Percentiles rank a stretch among this genome's conserved stretches.
These are phyloP conservation scores for Cavia porcellus DNA, from an alignment of 2,113 vertebrate genomes.

Conservation along the genomic window DNA sequence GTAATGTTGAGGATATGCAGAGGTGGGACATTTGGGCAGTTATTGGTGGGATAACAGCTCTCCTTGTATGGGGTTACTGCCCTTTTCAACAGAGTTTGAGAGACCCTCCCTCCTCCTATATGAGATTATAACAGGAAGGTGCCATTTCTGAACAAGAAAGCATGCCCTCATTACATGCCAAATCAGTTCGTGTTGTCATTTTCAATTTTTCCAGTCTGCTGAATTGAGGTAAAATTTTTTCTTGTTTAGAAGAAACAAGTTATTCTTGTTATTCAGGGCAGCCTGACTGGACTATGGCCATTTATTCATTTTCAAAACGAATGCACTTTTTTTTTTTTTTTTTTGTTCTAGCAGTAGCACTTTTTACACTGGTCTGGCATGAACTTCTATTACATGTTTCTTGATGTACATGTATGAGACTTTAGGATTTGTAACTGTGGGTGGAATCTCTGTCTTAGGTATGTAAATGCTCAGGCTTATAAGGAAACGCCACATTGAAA, in stretches of 20 bases:
- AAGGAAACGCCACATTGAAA: neutral
- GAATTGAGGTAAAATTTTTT: neutral
- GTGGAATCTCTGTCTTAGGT: neutral
- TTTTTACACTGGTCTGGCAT: neutral
- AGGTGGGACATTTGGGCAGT: neutral
- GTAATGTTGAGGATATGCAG: neutral
- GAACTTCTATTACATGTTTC: neutral
- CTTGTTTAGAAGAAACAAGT: neutral
- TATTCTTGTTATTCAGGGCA: neutral
- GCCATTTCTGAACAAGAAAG: neutral
- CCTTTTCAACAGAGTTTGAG: neutral
- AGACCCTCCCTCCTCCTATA: neutral
- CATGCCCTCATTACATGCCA: neutral
- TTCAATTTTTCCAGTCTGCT: neutral
- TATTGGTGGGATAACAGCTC: neutral
- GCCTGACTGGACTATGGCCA: neutral
- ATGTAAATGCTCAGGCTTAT: neutral
- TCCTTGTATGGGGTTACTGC: neutral
- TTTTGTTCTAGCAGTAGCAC: neutral
- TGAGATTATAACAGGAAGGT: neutral
- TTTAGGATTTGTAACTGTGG: conserved; percentile 1
- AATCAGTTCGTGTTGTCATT: neutral
- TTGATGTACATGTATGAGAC: neutral
- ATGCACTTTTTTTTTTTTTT: neutral
- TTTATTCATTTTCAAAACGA: neutral